Base-by-base conservation (phyloP, 2,797 vertebrate genomes). In the Spinus pinus region DNA sequence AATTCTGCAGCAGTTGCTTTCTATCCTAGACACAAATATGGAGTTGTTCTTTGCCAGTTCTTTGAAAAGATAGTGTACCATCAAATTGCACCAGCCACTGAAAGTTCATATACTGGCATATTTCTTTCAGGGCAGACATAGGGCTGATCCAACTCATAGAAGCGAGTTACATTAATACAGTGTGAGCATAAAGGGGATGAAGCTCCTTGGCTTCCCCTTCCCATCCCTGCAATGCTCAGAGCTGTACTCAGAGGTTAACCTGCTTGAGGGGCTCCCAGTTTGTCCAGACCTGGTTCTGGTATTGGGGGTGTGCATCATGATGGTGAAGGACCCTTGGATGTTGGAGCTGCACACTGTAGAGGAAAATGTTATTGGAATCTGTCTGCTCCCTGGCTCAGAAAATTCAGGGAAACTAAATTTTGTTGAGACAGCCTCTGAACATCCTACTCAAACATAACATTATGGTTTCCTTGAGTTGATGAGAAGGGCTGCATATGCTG, bases 251-350 rank as follows among this genome's bases (percentile, higher is more conserved):
- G 67, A 74, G 15, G 7, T 77, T 80, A 41, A 41, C 31, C 31
- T 58, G 24, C 28, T 22, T 22, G 21, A 39, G 12, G 9, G 11
- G 5, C 44, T 69, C 51, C 20, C 31, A 6, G 24, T 79, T 47
- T 57, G 10, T 50, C 39, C 35, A 35, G 56, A 64, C 50, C 41
- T 71, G 39, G 3, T 60, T 91, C 42, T 78, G 24, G 16, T 54
- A 3, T 22, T 30, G 19, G 6, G 2, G 2, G 0, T 4, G 0
- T 33, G 12, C 4, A 10, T 14, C 0, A 0, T 49, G 24, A 25
- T 69, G 31, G 4, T 41, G n/a, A 86, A 67, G 28, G n/a, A 30
- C 31, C 8, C 54, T 24, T 50, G 21, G 16, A 24, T 86, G 14
- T 11, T 58, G 42, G 16, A 88, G 19, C 14, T 89, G 16, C 27